phyloP scores from a whole-genome alignment of 2,797 vertebrate genomes.

The Sebastes reedi region DNA sequence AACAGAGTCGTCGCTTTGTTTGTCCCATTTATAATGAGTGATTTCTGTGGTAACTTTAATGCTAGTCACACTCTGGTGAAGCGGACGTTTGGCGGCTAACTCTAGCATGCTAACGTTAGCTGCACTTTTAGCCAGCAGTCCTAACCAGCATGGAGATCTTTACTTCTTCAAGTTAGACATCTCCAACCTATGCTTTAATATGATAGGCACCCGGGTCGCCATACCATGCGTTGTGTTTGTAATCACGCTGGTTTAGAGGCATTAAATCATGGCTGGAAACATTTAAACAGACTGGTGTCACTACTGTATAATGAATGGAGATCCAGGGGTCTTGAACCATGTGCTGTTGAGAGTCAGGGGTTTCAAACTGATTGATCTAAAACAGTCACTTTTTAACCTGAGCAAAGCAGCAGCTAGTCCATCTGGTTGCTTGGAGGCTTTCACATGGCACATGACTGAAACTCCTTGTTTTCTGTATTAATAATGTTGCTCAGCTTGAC shows the following conservation, averaged over 20 bases:
- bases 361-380: not conserved
- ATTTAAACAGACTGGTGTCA: fast-evolving
- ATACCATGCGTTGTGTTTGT: fast-evolving
- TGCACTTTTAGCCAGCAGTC: fast-evolving
- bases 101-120: constrained; percentile 20
- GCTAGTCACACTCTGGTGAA: fast-evolving
- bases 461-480: not conserved
- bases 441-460: no score
- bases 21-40: fast-evolving
- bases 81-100: not conserved
- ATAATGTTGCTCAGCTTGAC: not conserved
- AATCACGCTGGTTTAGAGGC: fast-evolving
- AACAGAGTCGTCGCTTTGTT: fast-evolving
- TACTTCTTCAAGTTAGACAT: fast-evolving
- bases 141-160: not conserved
- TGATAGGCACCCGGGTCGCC: fast-evolving
- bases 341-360: not conserved
- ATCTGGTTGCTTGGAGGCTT: fast-evolving
- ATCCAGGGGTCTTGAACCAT: not conserved
- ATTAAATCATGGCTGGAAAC: not conserved
- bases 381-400: not conserved
- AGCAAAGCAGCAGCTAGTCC: fast-evolving
- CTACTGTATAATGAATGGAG: not conserved
- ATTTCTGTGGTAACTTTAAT: not conserved
- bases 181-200: fast-evolving